These are phyloP conservation scores for Lochmaea crataegi DNA, from an alignment of 2,888 invertebrate species.

Conservation along the genomic window DNA sequence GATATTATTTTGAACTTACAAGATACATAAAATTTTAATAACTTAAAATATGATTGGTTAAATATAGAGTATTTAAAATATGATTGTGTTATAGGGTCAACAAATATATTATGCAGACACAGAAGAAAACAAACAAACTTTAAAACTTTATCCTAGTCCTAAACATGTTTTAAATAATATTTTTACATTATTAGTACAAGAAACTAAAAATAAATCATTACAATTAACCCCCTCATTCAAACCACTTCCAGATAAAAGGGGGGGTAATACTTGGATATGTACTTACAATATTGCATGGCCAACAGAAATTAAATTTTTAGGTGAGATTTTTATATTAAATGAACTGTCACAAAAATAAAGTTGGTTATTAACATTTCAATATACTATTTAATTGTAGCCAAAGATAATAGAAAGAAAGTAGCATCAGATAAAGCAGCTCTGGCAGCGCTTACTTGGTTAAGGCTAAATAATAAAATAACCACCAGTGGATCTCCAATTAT, in stretches of 20 bases:
- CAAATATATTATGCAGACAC: slow-evolving; percentile 20
- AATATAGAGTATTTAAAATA: not conserved
- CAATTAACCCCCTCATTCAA: slow-evolving; percentile 64
- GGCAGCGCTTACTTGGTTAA: slow-evolving; percentile 70
- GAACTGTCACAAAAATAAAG: not conserved
- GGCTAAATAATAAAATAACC: slow-evolving; percentile 66
- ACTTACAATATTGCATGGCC: slow-evolving; percentile 72
- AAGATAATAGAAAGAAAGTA: slow-evolving; percentile 67
- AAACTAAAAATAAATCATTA: slow-evolving; percentile 58
- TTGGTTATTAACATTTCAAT: too few species aligned
- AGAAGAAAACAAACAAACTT: slow-evolving; percentile 22
- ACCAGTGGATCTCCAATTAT: slow-evolving; percentile 67
- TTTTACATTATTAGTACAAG: slow-evolving; percentile 63
- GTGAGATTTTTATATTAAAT: not conserved
- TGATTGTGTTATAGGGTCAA: slow-evolving; percentile 1
- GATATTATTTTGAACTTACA: too few species aligned
- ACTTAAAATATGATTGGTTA: too few species aligned
- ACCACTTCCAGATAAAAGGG: slow-evolving; percentile 52
- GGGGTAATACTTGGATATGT: slow-evolving; percentile 66
- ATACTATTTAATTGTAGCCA: slow-evolving; percentile 50
- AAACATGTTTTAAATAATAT: slow-evolving; percentile 67
- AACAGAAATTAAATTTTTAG: slow-evolving; percentile 67
- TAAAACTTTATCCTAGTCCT: slow-evolving; percentile 61
- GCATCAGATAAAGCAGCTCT: slow-evolving; percentile 69
- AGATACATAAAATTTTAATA: too few species aligned